A percentile compares a stretch with the other conserved stretches of the same genome.
phyloP scores from a whole-genome alignment of 2,888 invertebrate species.

The Ischnus inquisitorius region DNA sequence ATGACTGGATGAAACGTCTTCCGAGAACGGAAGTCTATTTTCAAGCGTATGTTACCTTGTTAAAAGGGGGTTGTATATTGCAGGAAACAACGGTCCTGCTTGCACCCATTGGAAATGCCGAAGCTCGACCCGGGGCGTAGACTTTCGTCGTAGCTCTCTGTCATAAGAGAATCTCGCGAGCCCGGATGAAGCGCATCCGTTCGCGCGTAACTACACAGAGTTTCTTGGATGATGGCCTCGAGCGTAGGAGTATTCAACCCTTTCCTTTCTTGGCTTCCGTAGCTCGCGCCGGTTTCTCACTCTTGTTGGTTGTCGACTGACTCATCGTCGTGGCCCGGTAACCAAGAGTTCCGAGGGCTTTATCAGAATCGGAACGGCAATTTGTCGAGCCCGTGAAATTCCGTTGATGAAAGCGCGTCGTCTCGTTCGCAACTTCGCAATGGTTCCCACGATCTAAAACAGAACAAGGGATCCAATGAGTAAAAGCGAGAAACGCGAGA shows the following conservation, averaged over 20 bases:
- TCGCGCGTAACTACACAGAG: slow-evolving; percentile 46
- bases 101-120: neutral
- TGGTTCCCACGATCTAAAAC: slow-evolving; percentile 53
- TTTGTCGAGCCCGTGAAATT: slow-evolving; percentile 78
- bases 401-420: slow-evolving; percentile 75
- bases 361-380: slow-evolving; percentile 74
- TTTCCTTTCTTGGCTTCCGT: neutral
- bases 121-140: slow-evolving; percentile 41
- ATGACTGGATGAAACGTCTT: too few relatives aligned
- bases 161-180: neutral
- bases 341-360: slow-evolving; percentile 55
- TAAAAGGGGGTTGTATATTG: too few relatives aligned
- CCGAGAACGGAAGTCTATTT: too few relatives aligned
- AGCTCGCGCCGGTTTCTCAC: slow-evolving; percentile 29
- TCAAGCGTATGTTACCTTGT: too few relatives aligned
- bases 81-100: neutral
- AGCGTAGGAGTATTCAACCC: slow-evolving; percentile 1
- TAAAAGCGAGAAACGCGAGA: neutral
- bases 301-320: slow-evolving; percentile 25
- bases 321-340: slow-evolving; percentile 35
- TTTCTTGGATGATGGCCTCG: slow-evolving; percentile 36
- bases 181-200: slow-evolving; percentile 30
- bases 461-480: slow-evolving; percentile 4
- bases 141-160: slow-evolving; percentile 17
- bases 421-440: slow-evolving; percentile 43